Evolutionary conservation across 2,888 invertebrate species (phyloP), one percentile per base, ranked within the genome.

Genomic region (Metacarcinus magister): DNA sequence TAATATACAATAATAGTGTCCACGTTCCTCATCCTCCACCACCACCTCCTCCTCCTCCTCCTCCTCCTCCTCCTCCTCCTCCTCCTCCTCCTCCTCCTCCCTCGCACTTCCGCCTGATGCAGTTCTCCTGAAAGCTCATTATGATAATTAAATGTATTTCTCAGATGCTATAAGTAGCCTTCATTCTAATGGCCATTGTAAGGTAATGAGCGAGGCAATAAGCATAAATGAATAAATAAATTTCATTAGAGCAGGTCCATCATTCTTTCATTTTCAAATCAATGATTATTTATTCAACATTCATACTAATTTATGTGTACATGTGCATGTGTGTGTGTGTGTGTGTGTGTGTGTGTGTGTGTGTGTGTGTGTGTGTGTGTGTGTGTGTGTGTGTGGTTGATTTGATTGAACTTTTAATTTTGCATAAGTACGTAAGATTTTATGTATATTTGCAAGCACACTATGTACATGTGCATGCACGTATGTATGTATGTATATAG

Each of bases 301-400:
- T 23, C 67, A 82, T 32, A 32, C 8, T 32, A 13, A 82, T 82
- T 32, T 8, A 23, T 32, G 32, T 82, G 32, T 92, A 19, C 48
- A n/a, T 48, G 54, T 92, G n/a, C 48, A 32, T 92, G n/a, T 92
- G 32, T 92, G 46, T 48, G 54, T 92, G 46, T 92, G 32, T 92
- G 91, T 91, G 48, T 91, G 91, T 91, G 91, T 91, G 48, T 44
- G 91, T 44, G 48, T 91, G 91, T 91, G 91, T 91, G 91, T 91
- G 91, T 91, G 48, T 91, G 91, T 91, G 91, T 91, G 91, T 91
- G 91, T 91, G 48, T 91, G 91, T 91, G 91, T 91, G 91, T 91
- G 91, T 91, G 48, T 91, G 91, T 48, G 8, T 48, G 48, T 48
- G 48, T 13, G 8, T 48, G 48, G 8, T 48, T 48, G 39, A 39